Conservation (phyloP, 1,140 invertebrate genomes). For the Whitmania pigra region DNA sequence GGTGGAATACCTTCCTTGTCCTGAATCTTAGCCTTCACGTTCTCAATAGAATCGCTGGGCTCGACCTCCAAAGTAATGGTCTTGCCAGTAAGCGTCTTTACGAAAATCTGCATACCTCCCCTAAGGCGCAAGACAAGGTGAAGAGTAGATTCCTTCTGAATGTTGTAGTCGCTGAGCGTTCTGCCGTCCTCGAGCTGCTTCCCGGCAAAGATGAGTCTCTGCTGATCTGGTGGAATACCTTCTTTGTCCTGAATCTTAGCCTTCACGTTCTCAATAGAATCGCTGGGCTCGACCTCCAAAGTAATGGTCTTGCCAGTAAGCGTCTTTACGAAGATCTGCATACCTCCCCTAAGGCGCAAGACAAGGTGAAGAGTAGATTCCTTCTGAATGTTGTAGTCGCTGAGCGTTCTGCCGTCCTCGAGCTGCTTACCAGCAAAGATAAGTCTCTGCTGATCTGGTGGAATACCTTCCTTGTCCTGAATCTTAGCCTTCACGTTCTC, state of each 20-base stretch:
- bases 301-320: slow-evolving; percentile 48
- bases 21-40: slow-evolving; percentile 43
- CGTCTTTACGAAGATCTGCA: slow-evolving; percentile 27
- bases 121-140: too few species aligned
- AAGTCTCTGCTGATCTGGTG: slow-evolving; percentile 42
- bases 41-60: slow-evolving; percentile 41
- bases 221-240: slow-evolving; percentile 45
- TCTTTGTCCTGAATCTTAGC: slow-evolving; percentile 44
- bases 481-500: slow-evolving; percentile 44
- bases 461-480: slow-evolving; percentile 43
- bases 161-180: slow-evolving; percentile 11
- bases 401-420: slow-evolving; percentile 59
- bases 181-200: slow-evolving; percentile 60
- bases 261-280: slow-evolving; percentile 41
- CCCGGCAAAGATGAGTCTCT: slow-evolving; percentile 56
- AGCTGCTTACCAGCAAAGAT: slow-evolving; percentile 56
- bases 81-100: slow-evolving; percentile 42
- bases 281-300: slow-evolving; percentile 44
- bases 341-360: too few species aligned
- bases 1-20: slow-evolving; percentile 44
- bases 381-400: slow-evolving; percentile 3
- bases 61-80: slow-evolving; percentile 48
- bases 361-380: slow-evolving; percentile 1
- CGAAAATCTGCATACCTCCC: slow-evolving; percentile 25
- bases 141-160: not conserved